Base-by-base conservation (phyloP, 2,888 invertebrate genomes). In the Thyatira batis region DNA sequence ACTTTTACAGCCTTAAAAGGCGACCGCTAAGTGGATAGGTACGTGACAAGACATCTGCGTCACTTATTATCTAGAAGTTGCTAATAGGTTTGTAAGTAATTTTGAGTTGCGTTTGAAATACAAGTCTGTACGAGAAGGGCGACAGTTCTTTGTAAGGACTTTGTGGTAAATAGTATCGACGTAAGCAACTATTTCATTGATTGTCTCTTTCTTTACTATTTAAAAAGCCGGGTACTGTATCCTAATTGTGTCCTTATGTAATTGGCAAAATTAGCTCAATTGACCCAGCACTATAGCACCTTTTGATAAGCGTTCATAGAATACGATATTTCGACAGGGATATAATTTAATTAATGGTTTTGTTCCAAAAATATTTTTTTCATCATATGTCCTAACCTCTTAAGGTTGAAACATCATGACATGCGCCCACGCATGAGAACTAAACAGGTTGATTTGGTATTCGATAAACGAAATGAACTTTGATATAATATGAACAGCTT, bases 281-380 rank as follows among this genome's bases (percentile, higher is more conserved):
- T 17, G 39, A 48, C 9, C 13, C 10, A 28, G 44, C 21, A 21
- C 23, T 25, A 54, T 55, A 52, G 65, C 67, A 69, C 63, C 51
- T 63, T 51, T 55, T 51, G 50, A 60, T 60, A 53, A 3, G 58
- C 65, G 61, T 73, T 76, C 71, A 73, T 75, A 71, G 71, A 71
- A 75, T 75, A 63, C 67, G 59, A 58, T 77, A 62, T 63, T 67
- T 59, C 46, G 21, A 44, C 6, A 11, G 10, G 6, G 45, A 33
- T 33, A 13, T 33, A 33, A 11, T 33, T 10, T 2, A 11, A n/a
- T n/a, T 10, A 33, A n/a, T 10, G n/a, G 3, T 33, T 11, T 2
- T 30, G 33, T 33, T 33, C 30, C 5, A n/a, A 8, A 39, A 39
- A 39, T 39, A 17, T 13, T 13, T 17, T 11, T 30, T 9, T 30